Evolutionary conservation across 64 coral and sea anemone genomes (phyloP).

Genomic region (Astreopora myriophthalma): DNA sequence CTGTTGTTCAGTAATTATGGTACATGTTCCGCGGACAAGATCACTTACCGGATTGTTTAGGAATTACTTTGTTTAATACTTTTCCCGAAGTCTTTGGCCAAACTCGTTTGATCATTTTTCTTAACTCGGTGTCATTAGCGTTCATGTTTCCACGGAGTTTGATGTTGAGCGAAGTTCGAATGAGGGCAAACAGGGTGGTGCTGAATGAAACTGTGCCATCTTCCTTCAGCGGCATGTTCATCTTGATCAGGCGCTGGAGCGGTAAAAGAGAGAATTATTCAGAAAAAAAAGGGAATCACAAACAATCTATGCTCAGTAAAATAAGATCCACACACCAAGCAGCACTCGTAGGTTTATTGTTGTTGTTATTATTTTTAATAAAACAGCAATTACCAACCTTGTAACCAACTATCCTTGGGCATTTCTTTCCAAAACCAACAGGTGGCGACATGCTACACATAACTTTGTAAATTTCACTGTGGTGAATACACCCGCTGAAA

Average conservation of each 20-base stretch:
- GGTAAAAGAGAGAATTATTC: neutral
- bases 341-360: no score
- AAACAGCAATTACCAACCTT: constrained; percentile 53
- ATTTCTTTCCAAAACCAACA: constrained; percentile 92
- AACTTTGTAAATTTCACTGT: constrained; percentile 82
- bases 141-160: constrained; percentile 97
- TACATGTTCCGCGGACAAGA: no score
- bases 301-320: no score
- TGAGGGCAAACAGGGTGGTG: constrained; percentile 89
- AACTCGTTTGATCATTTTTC: constrained; percentile 88
- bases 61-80: constrained; percentile 89
- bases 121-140: constrained; percentile 92
- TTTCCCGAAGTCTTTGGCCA: constrained; percentile 83
- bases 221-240: constrained; percentile 94
- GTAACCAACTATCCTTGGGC: constrained; percentile 86
- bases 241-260: constrained; percentile 88
- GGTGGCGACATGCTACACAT: constrained; percentile 96
- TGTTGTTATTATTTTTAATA: no score
- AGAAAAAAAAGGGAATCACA: no score
- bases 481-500: constrained; percentile 75
- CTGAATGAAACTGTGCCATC: constrained; percentile 83
- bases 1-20: no score
- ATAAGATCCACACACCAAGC: no score
- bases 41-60: constrained; percentile 91
- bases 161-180: constrained; percentile 94